These are phyloP conservation scores for Himalopsyche tibetana DNA, from an alignment of 2,888 invertebrate genomes.

Conservation along the genomic window DNA sequence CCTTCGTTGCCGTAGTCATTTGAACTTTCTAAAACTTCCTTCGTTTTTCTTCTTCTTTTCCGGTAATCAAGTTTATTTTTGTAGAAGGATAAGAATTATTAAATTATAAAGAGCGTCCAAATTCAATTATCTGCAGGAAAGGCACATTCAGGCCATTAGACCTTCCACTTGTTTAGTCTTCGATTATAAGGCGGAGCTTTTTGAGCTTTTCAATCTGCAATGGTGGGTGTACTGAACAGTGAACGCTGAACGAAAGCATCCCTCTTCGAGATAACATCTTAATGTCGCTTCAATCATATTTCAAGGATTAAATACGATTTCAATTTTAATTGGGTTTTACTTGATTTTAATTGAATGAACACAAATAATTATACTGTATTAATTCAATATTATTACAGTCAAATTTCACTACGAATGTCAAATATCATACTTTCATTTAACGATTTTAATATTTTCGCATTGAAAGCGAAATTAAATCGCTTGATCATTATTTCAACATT, in stretches of 20 bases:
- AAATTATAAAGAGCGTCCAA: conserved; percentile 55
- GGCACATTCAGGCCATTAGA: conserved; percentile 57
- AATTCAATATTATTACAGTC: conserved; percentile 15
- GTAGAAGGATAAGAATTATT: conserved; percentile 51
- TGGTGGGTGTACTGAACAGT: neutral
- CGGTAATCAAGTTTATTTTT: conserved; percentile 47
- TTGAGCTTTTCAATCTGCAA: conserved; percentile 41
- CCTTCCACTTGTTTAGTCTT: conserved; percentile 58
- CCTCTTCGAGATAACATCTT: conserved; percentile 17
- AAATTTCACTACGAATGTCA: neutral
- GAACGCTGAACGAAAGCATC: conserved; percentile 32
- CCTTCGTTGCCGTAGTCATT: neutral
- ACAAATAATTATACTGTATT: conserved; percentile 30
- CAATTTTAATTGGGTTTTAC: conserved; percentile 14
- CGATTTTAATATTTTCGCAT: neutral
- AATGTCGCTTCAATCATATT: conserved; percentile 32
- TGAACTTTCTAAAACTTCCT: conserved; percentile 11
- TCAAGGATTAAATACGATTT: conserved; percentile 3
- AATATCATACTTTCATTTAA: neutral
- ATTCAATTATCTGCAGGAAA: conserved; percentile 58
- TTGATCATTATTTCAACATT: conserved; percentile 8
- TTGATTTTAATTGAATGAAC: conserved; percentile 18
- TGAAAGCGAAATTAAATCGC: neutral
- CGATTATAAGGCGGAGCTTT: conserved; percentile 48
- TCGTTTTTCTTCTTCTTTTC: conserved; percentile 20